Percentiles rank a stretch among this genome's conserved stretches.
Conservation (phyloP, 2,888 invertebrate species). For the Acronicta psi region DNA sequence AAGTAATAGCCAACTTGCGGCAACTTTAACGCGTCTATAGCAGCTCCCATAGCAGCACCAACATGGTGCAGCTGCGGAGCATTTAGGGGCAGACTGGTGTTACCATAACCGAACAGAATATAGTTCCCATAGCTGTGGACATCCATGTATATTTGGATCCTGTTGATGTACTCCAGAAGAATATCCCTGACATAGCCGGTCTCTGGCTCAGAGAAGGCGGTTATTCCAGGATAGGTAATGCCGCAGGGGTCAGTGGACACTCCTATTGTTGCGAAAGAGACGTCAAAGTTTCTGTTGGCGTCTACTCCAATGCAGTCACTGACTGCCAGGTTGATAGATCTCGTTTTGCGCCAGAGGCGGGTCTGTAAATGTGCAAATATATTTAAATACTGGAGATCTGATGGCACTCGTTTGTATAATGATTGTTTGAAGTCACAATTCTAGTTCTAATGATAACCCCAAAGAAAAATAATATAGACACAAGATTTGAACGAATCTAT, state of each 20-base stretch:
- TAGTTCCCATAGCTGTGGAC: constrained; percentile 92
- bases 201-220: constrained; percentile 91
- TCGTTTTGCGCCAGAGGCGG: constrained; percentile 91
- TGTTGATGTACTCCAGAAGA: constrained; percentile 77
- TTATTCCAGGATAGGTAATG: constrained; percentile 89
- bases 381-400: no score
- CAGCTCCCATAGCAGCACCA: constrained; percentile 69
- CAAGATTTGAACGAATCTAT: no score
- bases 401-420: no score
- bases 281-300: constrained; percentile 92
- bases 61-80: constrained; percentile 65
- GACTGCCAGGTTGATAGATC: constrained; percentile 69
- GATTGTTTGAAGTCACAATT: no score
- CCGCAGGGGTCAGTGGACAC: constrained; percentile 83
- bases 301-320: constrained; percentile 90
- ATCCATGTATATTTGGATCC: constrained; percentile 90
- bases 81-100: constrained; percentile 78
- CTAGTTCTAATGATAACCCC: no score
- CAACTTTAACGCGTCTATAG: constrained; percentile 66
- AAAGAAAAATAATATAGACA: no score
- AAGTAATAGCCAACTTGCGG: constrained; percentile 62
- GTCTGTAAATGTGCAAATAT: constrained; percentile 68
- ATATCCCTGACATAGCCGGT: constrained; percentile 88
- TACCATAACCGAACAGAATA: constrained; percentile 70
- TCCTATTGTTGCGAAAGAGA: constrained; percentile 89